Evolutionary conservation across 2,113 vertebrate genomes (phyloP), one percentile per base, ranked within the genome.

Genomic region (Anolis sagrei): DNA sequence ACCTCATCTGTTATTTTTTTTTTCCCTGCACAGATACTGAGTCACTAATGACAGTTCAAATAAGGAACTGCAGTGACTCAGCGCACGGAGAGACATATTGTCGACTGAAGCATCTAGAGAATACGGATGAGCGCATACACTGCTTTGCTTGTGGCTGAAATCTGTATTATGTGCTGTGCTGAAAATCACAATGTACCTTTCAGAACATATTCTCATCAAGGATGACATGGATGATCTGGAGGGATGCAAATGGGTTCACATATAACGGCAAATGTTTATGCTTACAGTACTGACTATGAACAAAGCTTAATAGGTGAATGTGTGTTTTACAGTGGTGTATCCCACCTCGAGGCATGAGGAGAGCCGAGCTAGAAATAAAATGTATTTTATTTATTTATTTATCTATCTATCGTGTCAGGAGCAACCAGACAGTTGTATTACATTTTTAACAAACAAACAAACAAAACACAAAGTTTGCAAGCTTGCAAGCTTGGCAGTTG

Each of bases 31-130:
- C 18, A 62, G n/a, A 48, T 16, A 16, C 76, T 72, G 76, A 85
- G 76, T 79, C 76, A 79, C 54, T 77, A n/a, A 32, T 61, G 66
- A 25, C 66, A 79, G 49, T 79, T 85, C 68, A 79, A 69, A 21
- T 21, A 54, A 85, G 29, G 76, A 79, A 72, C 27, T 72, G 10
- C 66, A 61, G 7, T 85, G 83, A 85, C 51, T 72, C 76, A 85
- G 76, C 83, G 23, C 4, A 19, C 58, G 21, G 68, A 58, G 83
- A 61, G 83, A 72, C 66, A 72, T 79, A 61, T 48, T 85, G 68
- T 72, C 49, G 13, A 27, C 64, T 4, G 66, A 58, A 64, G 48
- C 34, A 16, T 69, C 66, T 39, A 44, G 18, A 79, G 34, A 32
- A 13, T 21, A 21, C 34, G n/a, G 54, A 18, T 14, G 39, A 85